Conservation (phyloP, 2,797 vertebrate species). For the Pangasius sanitwongsei region DNA sequence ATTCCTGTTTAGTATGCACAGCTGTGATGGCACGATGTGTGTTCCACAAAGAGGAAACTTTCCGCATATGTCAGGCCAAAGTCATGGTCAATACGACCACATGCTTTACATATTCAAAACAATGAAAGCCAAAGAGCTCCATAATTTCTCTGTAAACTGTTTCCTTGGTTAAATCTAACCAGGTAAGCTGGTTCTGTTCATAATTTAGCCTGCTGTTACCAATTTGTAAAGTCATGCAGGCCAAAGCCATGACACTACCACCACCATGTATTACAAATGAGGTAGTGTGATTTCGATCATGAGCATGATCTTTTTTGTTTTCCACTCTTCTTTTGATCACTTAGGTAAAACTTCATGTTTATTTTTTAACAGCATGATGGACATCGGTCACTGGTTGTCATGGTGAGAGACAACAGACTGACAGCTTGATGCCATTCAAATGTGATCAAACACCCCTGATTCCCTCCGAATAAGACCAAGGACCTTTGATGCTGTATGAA, state of each 20-base stretch:
- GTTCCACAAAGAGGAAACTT: background rate
- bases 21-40: conserved; percentile 3
- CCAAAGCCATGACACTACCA: background rate
- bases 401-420: background rate
- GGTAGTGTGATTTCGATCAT: background rate
- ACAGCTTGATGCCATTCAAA: background rate
- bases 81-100: background rate
- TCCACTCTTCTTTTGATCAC: background rate
- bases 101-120: background rate
- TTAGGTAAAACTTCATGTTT: background rate
- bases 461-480: background rate
- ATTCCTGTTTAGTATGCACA: conserved; percentile 16
- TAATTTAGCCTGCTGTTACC: background rate
- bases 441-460: background rate
- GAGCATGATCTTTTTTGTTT: background rate
- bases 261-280: background rate
- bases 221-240: too few relatives aligned
- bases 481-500: background rate
- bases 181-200: background rate
- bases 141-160: too few relatives aligned
- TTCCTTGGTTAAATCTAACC: background rate
- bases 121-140: background rate
- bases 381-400: background rate
- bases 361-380: background rate
- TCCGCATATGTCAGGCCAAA: background rate